Evolutionary conservation across 1,140 invertebrate genomes (phyloP).

Genomic region (Hirudo medicinalis): DNA sequence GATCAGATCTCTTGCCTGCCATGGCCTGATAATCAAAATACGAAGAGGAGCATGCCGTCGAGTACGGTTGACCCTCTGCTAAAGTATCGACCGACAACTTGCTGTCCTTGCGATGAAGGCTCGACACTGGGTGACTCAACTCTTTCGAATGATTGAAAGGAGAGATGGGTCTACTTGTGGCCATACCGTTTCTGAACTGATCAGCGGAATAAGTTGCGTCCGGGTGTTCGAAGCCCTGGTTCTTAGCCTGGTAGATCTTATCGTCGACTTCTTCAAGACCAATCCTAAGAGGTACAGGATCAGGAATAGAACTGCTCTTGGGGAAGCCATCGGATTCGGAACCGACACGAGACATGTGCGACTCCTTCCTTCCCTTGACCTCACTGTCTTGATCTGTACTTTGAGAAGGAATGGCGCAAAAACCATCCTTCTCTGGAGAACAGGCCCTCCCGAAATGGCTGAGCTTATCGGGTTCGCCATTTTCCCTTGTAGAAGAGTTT

Average conservation of each 20-base stretch:
- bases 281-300: neutral
- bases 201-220: neutral
- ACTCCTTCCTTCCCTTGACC: too few relatives aligned
- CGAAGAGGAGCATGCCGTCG: neutral
- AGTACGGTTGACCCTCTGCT: conserved; percentile 1
- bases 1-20: neutral
- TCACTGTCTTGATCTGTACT: neutral
- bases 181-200: neutral
- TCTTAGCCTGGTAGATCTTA: neutral
- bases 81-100: neutral
- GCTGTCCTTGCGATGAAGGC: neutral
- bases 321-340: neutral
- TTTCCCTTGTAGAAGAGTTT: neutral
- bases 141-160: neutral
- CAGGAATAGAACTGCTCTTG: neutral
- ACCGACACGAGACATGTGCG: too few relatives aligned
- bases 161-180: neutral
- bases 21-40: neutral
- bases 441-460: neutral
- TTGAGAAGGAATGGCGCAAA: neutral
- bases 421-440: neutral
- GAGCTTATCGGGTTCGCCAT: neutral
- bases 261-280: neutral
- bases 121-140: neutral
- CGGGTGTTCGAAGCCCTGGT: neutral